Evolutionary conservation across 2,113 vertebrate genomes (phyloP), one percentile per base, ranked within the genome.

Genomic region (Ranitomeya imitator): DNA sequence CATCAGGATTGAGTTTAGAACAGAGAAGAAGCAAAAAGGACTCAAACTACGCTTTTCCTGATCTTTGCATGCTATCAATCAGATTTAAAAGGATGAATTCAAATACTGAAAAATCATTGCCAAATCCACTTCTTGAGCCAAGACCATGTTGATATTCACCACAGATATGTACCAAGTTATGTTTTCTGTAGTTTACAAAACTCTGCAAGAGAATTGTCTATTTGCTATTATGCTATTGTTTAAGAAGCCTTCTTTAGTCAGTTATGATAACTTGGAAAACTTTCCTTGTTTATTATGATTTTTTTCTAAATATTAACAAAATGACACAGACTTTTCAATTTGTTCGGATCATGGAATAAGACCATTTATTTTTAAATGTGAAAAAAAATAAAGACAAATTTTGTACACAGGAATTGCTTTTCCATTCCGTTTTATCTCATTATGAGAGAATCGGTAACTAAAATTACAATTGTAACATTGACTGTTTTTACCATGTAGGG

Each of bases 321-420:
- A 81, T n/a, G 51, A 87, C 63, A 69, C 78, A 87, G 86, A 87
- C 86, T 81, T 73, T 81, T 45, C 69, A 59, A 37, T 59, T 73
- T 67, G 19, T 31, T 81, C 81, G 79, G 19, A 69, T 87, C 23
- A 81, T 71, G 9, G 67, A 55, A 81, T 37, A 60, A 87, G 18
- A 80, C 18, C 63, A 81, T 71, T 87, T 87, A 80, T 80, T 87
- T 87, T 80, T 31, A 71, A 13, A 81, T 80, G 65, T 81, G 31
- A 57, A 67, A 86, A 86, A 60, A 14, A 86, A 37, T 61, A 71
- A 52, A 61, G 23, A 37, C 73, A 76, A 69, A 57, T 79, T 86
- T 73, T 19, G 18, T 87, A 31, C 10, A 81, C 78, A 87, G 16
- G 45, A 51, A 80, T 37, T 8, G 51, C 37, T 51, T 67, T 69